phyloP scores from a whole-genome alignment of 2,888 invertebrate genomes.

The Lasioglossum leucozonium region DNA sequence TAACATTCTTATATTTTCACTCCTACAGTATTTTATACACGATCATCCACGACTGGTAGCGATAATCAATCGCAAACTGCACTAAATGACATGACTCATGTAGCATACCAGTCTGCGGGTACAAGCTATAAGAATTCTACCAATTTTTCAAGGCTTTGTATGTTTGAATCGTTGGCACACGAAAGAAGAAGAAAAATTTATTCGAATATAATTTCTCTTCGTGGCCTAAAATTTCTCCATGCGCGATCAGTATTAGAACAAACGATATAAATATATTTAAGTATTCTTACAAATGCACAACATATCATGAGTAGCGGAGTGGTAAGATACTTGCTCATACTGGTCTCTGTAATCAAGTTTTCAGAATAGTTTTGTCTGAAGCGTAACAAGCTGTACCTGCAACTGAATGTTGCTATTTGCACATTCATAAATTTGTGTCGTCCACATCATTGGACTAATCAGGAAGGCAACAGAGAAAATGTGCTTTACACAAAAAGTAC shows the following conservation, averaged over 20 bases:
- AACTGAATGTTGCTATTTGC: slow-evolving; percentile 78
- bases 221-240: slow-evolving; percentile 36
- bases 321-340: slow-evolving; percentile 41
- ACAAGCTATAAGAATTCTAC: slow-evolving; percentile 67
- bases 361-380: slow-evolving; percentile 51
- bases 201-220: slow-evolving; percentile 18
- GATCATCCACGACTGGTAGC: slow-evolving; percentile 60
- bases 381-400: slow-evolving; percentile 71
- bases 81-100: slow-evolving; percentile 82
- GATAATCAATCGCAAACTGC: slow-evolving; percentile 48
- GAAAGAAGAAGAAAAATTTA: slow-evolving; percentile 15
- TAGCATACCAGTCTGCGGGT: slow-evolving; percentile 77
- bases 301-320: slow-evolving; percentile 53
- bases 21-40: slow-evolving; percentile 31
- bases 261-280: slow-evolving; percentile 42
- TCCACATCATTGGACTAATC: slow-evolving; percentile 11
- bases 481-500: slow-evolving; percentile 52
- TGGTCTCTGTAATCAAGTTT: slow-evolving; percentile 28
- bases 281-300: slow-evolving; percentile 52
- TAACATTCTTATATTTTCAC: slow-evolving; percentile 2
- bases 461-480: slow-evolving; percentile 25
- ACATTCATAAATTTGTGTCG: slow-evolving; percentile 57
- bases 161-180: slow-evolving; percentile 18
- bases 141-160: slow-evolving; percentile 28
- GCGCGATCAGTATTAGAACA: slow-evolving; percentile 51